Evolutionary conservation across 2,888 invertebrate species (phyloP), one percentile per base, ranked within the genome.

Genomic region (Parasteatoda lunata): DNA sequence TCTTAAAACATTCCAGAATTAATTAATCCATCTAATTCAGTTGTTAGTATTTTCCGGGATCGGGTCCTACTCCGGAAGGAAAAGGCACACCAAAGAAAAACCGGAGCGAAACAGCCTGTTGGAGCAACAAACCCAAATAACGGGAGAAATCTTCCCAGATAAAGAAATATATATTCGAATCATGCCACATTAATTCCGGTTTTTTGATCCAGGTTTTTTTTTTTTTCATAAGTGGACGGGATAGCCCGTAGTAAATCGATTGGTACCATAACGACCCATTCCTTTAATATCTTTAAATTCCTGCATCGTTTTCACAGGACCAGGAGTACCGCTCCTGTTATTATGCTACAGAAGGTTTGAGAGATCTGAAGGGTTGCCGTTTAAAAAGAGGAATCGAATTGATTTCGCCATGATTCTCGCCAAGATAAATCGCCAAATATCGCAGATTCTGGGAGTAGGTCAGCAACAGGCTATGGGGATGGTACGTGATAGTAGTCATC

Each of bases 301-400:
- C 81, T 81, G 81, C 69, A 81, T 81, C 81, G 59, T 59, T 59
- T 75, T 81, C 81, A 15, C 79, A 66, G 47, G 59, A 66, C 48
- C 59, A 30, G 54, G 68, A 81, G 75, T 48, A 72, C 9, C 52
- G 48, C 69, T 75, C 75, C 79, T 68, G 81, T 81, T 81, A 81
- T 69, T 69, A 45, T 69, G 69, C 81, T 75, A 49, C 68, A 49
- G 75, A 81, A 81, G 81, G 81, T 75, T 59, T 59, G 59, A 69
- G 81, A 59, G 49, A 54, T 30, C n/a, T 9, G 49, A 8, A 81
- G 81, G 81, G 81, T 81, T 81, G 81, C 81, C 45, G n/a, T 59
- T 59, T 4, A 13, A 51, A 54, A 15, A 45, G 11, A 47, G 49
- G 54, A 52, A 11, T 9, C 54, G 49, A 8, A 7, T 70, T 15